Evolutionary conservation across 2,888 invertebrate species (phyloP).

Genomic region (Trichogramma dendrolimi): DNA sequence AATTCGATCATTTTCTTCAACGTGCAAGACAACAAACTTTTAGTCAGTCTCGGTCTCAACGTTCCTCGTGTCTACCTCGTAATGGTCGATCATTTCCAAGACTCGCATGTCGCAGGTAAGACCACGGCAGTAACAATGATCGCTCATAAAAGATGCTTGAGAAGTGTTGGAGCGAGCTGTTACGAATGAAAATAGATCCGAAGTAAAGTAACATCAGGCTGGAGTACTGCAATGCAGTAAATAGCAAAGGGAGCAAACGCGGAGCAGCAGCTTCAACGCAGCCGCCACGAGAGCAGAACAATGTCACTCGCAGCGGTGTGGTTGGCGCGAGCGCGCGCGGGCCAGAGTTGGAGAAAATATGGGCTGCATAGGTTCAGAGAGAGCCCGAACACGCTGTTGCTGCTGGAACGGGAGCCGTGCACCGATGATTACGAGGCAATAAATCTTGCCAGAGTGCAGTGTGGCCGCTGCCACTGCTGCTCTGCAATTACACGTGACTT

Average conservation of each 20-base stretch:
- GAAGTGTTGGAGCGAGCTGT: too few relatives aligned
- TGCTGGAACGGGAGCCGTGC: slow-evolving; percentile 32
- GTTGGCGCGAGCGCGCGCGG: neutral
- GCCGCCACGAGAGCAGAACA: neutral
- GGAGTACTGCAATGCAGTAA: neutral
- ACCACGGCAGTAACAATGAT: too few relatives aligned
- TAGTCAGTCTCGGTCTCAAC: too few relatives aligned
- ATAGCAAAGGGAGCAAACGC: neutral
- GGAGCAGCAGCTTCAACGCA: neutral
- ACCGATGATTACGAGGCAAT: slow-evolving; percentile 43
- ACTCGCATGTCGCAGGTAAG: neutral
- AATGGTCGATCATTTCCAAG: neutral
- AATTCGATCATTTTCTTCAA: too few relatives aligned
- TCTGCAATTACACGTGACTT: slow-evolving; percentile 13
- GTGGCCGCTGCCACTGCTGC: slow-evolving; percentile 11
- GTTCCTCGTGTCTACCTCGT: too few relatives aligned
- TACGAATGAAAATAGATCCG: too few relatives aligned
- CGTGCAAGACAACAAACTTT: too few relatives aligned
- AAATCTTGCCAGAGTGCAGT: slow-evolving; percentile 33
- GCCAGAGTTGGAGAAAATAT: slow-evolving; percentile 30
- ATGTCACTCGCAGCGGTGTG: neutral
- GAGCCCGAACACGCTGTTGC: slow-evolving; percentile 10
- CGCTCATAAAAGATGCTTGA: too few relatives aligned
- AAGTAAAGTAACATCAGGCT: too few relatives aligned
- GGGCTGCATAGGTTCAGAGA: slow-evolving; percentile 25